A percentile compares a stretch with the other conserved stretches of the same genome.
Conservation (phyloP, 2,888 invertebrate species). For the Monoplex corrugatus region DNA sequence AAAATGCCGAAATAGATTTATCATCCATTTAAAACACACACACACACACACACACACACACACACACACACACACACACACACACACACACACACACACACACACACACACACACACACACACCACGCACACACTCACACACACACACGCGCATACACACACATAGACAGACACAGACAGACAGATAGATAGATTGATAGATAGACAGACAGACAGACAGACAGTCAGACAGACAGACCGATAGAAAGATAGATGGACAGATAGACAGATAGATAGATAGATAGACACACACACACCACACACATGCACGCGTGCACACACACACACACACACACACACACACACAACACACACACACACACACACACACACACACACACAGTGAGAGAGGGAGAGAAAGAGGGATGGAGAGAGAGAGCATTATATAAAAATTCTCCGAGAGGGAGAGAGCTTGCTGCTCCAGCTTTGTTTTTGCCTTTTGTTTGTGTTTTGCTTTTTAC, state of each 20-base stretch:
- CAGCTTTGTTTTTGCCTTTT: too few species aligned
- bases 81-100: neutral
- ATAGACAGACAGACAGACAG: neutral
- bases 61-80: slow-evolving; percentile 1
- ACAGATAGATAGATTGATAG: neutral
- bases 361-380: too few species aligned
- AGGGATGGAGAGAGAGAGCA: too few species aligned
- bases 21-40: neutral
- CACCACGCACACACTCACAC: slow-evolving; percentile 27
- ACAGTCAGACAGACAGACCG: neutral
- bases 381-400: too few species aligned
- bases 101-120: slow-evolving; percentile 4
- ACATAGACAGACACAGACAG: neutral
- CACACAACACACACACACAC: too few species aligned
- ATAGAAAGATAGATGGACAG: too few species aligned
- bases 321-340: slow-evolving; percentile 32
- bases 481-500: too few species aligned
- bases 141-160: slow-evolving; percentile 24
- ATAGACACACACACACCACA: neutral
- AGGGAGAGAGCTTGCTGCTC: too few species aligned
- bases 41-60: too few species aligned
- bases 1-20: too few species aligned
- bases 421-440: too few species aligned
- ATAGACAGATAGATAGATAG: too few species aligned
- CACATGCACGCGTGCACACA: neutral